Evolutionary conservation across 2,797 vertebrate genomes (phyloP).

Genomic region (Prunella strophiata): DNA sequence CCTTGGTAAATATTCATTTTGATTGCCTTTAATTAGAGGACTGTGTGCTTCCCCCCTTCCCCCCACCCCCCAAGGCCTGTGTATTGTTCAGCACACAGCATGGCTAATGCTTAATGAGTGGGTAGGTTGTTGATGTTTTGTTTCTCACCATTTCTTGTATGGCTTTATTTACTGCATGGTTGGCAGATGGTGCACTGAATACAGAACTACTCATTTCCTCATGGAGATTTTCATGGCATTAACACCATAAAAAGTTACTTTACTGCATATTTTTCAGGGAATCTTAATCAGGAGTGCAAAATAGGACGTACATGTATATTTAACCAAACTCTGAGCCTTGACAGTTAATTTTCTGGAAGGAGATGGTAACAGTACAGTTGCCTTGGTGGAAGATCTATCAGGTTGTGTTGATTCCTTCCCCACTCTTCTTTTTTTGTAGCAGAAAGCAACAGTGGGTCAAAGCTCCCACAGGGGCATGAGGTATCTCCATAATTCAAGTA

Average conservation of each 20-base stretch:
- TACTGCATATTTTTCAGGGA: background rate
- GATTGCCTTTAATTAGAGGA: constrained; percentile 51
- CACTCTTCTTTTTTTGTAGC: background rate
- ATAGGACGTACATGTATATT: background rate
- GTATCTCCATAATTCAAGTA: background rate
- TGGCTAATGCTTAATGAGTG: constrained; percentile 55
- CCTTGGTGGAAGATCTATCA: background rate
- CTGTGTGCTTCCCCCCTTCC: background rate
- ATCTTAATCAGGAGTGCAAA: background rate
- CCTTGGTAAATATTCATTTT: constrained; percentile 16
- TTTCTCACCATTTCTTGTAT: constrained; percentile 55
- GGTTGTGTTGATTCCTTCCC: background rate
- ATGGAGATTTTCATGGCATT: background rate
- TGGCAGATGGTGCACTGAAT: constrained; percentile 52
- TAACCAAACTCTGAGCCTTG: background rate
- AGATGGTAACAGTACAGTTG: background rate
- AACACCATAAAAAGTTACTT: background rate
- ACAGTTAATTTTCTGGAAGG: background rate
- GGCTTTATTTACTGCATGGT: constrained; percentile 39
- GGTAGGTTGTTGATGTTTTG: constrained; percentile 64
- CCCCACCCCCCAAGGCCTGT: background rate
- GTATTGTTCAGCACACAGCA: constrained; percentile 3
- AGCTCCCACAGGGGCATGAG: accelerated
- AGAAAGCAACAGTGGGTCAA: background rate
- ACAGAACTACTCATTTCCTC: constrained; percentile 27